phyloP scores from a whole-genome alignment of 2,888 invertebrate species.

The Trichogramma evanescens region DNA sequence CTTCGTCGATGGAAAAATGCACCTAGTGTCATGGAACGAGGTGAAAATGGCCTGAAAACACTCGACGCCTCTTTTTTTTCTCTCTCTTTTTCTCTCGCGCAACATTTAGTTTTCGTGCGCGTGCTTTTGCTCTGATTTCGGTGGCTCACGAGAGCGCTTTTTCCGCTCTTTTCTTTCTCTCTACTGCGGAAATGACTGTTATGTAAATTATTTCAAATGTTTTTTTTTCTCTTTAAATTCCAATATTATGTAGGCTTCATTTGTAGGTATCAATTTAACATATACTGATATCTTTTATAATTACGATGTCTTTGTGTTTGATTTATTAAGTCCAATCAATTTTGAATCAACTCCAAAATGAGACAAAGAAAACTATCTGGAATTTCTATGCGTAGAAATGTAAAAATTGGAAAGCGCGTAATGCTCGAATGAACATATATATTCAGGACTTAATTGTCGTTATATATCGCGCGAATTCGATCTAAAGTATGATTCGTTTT shows the following conservation, averaged over 20 bases:
- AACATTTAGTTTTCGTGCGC: background rate
- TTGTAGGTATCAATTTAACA: too few species aligned
- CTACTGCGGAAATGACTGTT: background rate
- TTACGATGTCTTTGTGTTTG: too few species aligned
- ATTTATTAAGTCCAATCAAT: too few species aligned
- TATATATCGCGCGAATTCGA: conserved; percentile 6
- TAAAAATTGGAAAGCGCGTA: background rate
- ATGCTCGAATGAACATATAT: background rate
- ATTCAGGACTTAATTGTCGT: background rate
- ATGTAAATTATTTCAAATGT: conserved; percentile 5
- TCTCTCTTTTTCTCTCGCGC: background rate
- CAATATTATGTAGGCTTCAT: too few species aligned
- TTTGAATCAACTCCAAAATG: background rate
- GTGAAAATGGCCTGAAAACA: conserved; percentile 9
- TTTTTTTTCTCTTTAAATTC: too few species aligned
- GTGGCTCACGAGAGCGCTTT: background rate
- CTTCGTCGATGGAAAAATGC: background rate
- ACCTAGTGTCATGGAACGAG: background rate
- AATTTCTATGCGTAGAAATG: background rate
- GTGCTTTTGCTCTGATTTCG: conserved; percentile 11
- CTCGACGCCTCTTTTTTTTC: background rate
- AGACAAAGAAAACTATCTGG: background rate
- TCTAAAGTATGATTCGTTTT: conserved; percentile 9
- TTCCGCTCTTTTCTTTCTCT: background rate
- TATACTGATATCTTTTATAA: too few species aligned